Percentiles rank a stretch among this genome's conserved stretches.
Conservation (phyloP, 2,797 vertebrate species). For the Manis javanica region DNA sequence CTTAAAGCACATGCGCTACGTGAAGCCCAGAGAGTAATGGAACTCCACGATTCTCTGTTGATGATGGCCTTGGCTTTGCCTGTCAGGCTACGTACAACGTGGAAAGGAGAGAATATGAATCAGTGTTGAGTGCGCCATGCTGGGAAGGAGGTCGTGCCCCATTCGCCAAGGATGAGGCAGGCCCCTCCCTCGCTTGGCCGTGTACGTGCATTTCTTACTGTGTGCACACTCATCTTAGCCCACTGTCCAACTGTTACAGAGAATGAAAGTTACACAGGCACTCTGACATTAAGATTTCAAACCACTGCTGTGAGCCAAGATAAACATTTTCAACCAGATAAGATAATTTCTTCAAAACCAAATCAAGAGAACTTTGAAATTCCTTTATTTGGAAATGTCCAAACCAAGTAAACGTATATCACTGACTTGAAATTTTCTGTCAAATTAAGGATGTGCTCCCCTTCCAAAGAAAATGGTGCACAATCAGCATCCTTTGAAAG, state of each 20-base stretch:
- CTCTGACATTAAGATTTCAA: not conserved
- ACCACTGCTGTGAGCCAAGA: not conserved
- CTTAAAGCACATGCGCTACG: accelerated
- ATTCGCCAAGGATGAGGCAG: accelerated
- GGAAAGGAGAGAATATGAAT: not conserved
- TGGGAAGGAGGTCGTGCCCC: accelerated
- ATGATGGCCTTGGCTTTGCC: accelerated
- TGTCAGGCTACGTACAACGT: accelerated
- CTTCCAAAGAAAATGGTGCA: not conserved
- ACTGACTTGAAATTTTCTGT: not conserved
- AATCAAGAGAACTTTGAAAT: not conserved
- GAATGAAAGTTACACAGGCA: accelerated
- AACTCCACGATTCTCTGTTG: not conserved
- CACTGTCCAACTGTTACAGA: not conserved
- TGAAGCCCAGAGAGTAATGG: not conserved
- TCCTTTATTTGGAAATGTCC: not conserved
- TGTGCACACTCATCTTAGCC: not conserved
- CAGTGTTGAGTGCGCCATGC: accelerated
- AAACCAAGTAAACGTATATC: not conserved
- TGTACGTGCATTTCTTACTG: accelerated
- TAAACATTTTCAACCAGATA: not conserved
- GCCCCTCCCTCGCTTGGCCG: too few species aligned
- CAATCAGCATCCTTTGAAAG: not conserved
- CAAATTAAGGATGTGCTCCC: not conserved
- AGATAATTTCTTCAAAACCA: not conserved